Evolutionary conservation across 2,888 invertebrate species (phyloP), one percentile per base, ranked within the genome.

Genomic region (Argyra leucocephala): DNA sequence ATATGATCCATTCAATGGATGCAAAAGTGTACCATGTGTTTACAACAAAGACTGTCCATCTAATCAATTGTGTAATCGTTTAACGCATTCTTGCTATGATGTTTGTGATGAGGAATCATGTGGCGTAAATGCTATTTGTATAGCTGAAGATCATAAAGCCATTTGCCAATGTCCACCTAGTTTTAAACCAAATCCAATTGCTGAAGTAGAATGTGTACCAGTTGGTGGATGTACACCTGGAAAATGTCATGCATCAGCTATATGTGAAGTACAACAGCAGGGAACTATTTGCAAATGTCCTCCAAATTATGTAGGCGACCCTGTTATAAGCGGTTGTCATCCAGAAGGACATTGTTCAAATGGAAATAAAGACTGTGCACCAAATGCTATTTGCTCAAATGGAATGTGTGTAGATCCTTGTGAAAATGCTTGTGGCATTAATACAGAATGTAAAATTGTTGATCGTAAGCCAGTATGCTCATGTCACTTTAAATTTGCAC

Each of bases 131-230:
- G 91, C 94, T 10, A 90, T 94, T 21, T 95, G 95, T 76, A 86
- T 93, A 71, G 88, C 90, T 6, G 91, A 93, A 78, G 88, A 90
- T 73, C 92, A 94, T 75, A 88, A 86, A 74, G 85, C 88, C 10
- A 84, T 84, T 22, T 95, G 95, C 72, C 90, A 91, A 74, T 95
- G 95, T 75, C 93, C 92, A 48, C 88, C 88, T 36, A 94, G 94
- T 12, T 91, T 85, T 75, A 85, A 83, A 71, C 85, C 90, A 2
- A 89, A 92, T 76, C 93, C 93, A 2, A 79, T 90, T 31, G 86
- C 93, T n/a, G 93, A 93, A 72, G 85, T 92, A 15, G 88, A 87
- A 74, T 94, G 94, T 74, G 83, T 84, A 64, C 82, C 85, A 67
- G 81, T 87, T 18, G 88, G 91, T 71, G 82, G 83, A 58, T 93